Evolutionary conservation across 1,140 invertebrate genomes (phyloP), one percentile per base, ranked within the genome.

Genomic region (Listronotus oregonensis): DNA sequence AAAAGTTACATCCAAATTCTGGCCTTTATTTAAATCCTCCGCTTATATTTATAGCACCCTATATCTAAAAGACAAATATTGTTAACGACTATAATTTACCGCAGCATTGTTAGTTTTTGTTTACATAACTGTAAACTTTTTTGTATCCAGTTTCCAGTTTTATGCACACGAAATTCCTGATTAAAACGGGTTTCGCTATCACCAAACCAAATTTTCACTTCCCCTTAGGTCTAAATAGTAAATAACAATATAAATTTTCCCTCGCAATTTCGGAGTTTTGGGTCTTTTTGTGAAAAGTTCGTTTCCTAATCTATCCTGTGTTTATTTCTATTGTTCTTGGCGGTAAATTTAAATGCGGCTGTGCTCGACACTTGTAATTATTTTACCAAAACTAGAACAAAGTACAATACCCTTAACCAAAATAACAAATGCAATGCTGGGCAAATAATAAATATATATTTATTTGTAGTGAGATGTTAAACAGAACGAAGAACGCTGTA

Each of bases 301-400:
- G 17, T 52, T 27, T 52, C 10, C 31, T 31, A 31, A 27, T 34
- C 21, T 34, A 52, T 31, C 27, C 31, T 52, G 17, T 52, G 21
- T 32, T 18, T 52, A 34, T 55, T 40, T 3, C 1, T 5, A 40
- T 17, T 40, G 31, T 55, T 40, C n/a, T 12, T 32, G 52, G 40
- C 39, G 32, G 34, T 55, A n/a, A 55, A 55, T 55, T 55, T 42
- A 55, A 55, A 55, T 40, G 37, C 32, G 14, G 9, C 11, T 17
- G 32, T 40, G 39, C 37, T 17, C 52, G 39, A 55, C 37, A 9
- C 9, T 11, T 14, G 17, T 17, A 39, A 40, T 40, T 55, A 40
- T 40, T 55, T 55, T 55, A 32, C 34, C 34, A 39, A 55, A 55
- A 55, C 52, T 55, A 32, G 52, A 55, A 18, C 52, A 37, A 55